These are phyloP conservation scores for Rhynchophorus ferrugineus DNA, from an alignment of 1,140 invertebrate species.

Conservation along the genomic window DNA sequence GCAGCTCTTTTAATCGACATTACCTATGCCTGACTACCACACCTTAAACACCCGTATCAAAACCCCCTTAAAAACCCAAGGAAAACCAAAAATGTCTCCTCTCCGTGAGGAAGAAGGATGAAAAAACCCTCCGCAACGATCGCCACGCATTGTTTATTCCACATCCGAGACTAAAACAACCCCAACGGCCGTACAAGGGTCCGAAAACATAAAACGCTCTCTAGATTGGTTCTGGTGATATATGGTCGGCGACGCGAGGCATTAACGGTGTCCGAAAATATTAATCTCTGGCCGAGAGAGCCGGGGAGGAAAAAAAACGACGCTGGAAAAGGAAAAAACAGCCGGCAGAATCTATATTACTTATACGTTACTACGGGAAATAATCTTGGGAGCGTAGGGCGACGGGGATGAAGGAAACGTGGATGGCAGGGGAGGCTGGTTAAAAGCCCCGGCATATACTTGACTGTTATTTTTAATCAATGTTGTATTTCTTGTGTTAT, in stretches of 20 bases:
- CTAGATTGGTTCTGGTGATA: slow-evolving; percentile 41
- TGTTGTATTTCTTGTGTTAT: too few species aligned
- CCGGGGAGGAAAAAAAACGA: neutral
- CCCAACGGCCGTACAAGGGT: neutral
- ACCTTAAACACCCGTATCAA: too few species aligned
- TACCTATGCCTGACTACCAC: too few species aligned
- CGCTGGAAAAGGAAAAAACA: neutral
- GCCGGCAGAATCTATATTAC: neutral
- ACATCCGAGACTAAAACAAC: neutral
- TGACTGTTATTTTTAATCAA: too few species aligned
- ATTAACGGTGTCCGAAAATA: slow-evolving; percentile 41
- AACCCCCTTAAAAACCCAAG: too few species aligned
- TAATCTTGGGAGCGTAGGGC: too few species aligned
- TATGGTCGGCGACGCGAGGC: slow-evolving; percentile 39
- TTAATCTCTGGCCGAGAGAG: slow-evolving; percentile 31
- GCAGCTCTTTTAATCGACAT: too few species aligned
- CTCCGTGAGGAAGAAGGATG: too few species aligned
- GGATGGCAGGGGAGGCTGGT: neutral
- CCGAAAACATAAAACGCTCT: slow-evolving; percentile 37
- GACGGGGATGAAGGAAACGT: too few species aligned
- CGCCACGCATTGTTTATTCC: neutral
- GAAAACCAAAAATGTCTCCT: too few species aligned
- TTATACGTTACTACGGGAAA: neutral
- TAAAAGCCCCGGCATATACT: too few species aligned
- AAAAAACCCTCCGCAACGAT: too few species aligned